phyloP scores from a whole-genome alignment of 2,888 invertebrate species.

The Charanyca ferruginea region DNA sequence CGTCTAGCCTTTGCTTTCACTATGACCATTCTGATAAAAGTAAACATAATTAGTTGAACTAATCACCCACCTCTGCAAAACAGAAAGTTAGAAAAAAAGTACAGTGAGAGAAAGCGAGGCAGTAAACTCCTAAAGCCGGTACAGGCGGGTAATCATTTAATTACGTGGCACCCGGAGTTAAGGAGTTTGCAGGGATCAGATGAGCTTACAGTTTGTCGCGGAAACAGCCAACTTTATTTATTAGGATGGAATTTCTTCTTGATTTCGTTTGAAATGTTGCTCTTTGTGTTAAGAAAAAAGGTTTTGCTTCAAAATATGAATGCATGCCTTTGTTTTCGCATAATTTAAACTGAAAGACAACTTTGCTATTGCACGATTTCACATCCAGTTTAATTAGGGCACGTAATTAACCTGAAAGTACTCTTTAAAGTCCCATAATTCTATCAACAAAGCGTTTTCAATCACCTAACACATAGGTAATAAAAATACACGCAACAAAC shows the following conservation, averaged over 20 bases:
- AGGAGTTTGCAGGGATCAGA: conserved; percentile 76
- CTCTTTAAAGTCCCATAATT: neutral
- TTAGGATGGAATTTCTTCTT: conserved; percentile 53
- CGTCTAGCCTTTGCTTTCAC: neutral
- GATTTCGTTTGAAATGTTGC: conserved; percentile 22
- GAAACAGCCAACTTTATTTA: conserved; percentile 69
- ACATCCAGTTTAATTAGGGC: neutral
- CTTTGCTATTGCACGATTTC: too few relatives aligned
- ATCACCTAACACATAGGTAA: conserved; percentile 7
- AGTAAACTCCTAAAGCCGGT: conserved; percentile 67
- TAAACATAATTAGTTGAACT: conserved; percentile 10
- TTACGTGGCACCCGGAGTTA: conserved; percentile 76
- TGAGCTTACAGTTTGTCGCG: conserved; percentile 69
- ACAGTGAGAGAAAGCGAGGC: conserved; percentile 35
- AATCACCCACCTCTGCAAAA: conserved; percentile 5
- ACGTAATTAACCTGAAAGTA: neutral
- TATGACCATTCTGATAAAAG: neutral
- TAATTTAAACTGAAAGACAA: too few relatives aligned
- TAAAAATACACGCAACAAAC: conserved; percentile 29
- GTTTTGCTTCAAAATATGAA: neutral
- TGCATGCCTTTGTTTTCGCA: too few relatives aligned
- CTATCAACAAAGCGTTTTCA: conserved; percentile 17
- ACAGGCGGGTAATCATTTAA: conserved; percentile 81
- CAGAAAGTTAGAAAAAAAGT: conserved; percentile 35
- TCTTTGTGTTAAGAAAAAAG: neutral